Base-by-base conservation (phyloP, 2,113 vertebrate genomes). In the Oriolus oriolus region DNA sequence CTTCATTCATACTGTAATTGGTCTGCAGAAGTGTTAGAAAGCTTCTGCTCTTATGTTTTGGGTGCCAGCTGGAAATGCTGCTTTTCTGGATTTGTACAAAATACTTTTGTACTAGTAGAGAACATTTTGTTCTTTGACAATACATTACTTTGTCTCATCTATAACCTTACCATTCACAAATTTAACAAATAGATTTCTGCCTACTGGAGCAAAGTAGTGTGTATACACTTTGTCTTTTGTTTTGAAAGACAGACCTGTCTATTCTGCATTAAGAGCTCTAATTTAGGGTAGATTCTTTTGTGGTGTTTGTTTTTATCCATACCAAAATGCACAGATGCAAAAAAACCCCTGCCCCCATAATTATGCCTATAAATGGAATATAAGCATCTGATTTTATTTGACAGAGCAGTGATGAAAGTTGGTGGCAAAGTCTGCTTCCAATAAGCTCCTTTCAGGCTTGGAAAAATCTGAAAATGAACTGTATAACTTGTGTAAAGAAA, bases 1-100 rank as follows among this genome's bases (percentile, higher is more conserved):
- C 35, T 53, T 11, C 37, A 85, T 96, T 94, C 69, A 96, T 23
- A 2, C 7, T 81, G 57, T 35, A 47, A 13, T 47, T 54, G 30
- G 27, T 69, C 56, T 95, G 66, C 68, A 88, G 59, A 81, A 95
- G 39, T 35, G 22, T 83, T 69, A 83, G 54, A 89, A 90, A 71
- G 52, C 80, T 66, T 87, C 27, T 81, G 64, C 65, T 94, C 42
- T 91, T 95, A 60, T 13, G 15, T 90, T 96, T 47, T 95, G 54
- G 66, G 42, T 5, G 33, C 47, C 84, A 94, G 84, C 80, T 95
- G 87, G 79, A 94, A 97, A 85, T 83, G 41, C 47, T 85, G 66
- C 54, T 64, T 83, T 94, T 93, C 93, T 94, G 57, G 39, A 65
- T 93, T 83, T 86, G 31, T 45, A 92, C 87, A 95, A 93, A 96